These are phyloP conservation scores for Hystrix cristata DNA, from an alignment of 2,113 vertebrate genomes.

Conservation along the genomic window DNA sequence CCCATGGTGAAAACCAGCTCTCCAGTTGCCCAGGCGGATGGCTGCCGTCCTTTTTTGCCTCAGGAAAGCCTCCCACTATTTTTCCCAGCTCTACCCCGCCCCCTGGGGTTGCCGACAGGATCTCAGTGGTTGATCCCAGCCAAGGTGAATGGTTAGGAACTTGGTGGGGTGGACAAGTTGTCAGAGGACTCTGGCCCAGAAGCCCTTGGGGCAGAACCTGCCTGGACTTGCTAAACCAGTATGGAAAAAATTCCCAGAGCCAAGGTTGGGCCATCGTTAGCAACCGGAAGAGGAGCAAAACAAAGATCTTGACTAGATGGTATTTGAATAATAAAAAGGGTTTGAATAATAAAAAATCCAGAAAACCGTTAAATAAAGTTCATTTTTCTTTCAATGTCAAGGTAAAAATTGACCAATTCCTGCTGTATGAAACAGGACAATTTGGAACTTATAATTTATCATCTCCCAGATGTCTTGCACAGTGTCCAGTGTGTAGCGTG, in stretches of 20 bases:
- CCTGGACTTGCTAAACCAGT: conserved; percentile 70
- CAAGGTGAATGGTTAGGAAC: conserved; percentile 17
- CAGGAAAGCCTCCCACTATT: background rate
- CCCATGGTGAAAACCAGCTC: background rate
- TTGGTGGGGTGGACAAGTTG: background rate
- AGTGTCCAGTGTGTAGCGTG: background rate
- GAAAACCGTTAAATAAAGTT: background rate
- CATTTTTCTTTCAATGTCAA: background rate
- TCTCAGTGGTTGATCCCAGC: conserved; percentile 9
- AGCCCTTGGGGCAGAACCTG: conserved; percentile 62
- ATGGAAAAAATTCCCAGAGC: conserved; percentile 49
- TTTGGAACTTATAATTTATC: background rate
- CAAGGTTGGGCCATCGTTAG: conserved; percentile 44
- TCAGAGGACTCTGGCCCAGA: conserved; percentile 43
- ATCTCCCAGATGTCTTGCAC: background rate
- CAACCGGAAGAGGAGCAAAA: conserved; percentile 28
- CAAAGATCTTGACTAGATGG: conserved; percentile 60
- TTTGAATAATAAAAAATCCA: conserved; percentile 9
- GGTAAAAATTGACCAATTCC: background rate
- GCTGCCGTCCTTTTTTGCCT: conserved; percentile 2
- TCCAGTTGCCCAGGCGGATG: background rate
- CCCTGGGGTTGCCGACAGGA: background rate
- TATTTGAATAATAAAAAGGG: background rate
- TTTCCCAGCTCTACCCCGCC: background rate
- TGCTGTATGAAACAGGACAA: background rate